These are phyloP conservation scores for Cygnus atratus DNA, from an alignment of 2,113 vertebrate species.

Conservation along the genomic window DNA sequence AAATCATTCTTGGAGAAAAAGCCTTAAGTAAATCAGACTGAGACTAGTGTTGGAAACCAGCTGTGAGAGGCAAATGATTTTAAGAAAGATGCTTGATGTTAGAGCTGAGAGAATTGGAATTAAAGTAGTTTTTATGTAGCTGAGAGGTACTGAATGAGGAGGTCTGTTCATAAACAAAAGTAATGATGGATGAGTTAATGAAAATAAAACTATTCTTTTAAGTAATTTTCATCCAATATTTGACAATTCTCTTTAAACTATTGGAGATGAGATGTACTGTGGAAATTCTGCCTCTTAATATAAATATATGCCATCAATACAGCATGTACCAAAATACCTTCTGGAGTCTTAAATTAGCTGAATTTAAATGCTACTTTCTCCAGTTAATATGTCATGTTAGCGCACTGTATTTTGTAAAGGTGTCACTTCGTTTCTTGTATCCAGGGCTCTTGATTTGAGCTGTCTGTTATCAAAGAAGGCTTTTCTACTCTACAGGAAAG, in stretches of 20 bases:
- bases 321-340: not conserved
- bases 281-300: not conserved
- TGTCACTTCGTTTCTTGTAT: not conserved
- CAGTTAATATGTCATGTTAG: fast-evolving
- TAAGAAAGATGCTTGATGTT: not conserved
- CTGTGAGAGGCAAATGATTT: not conserved
- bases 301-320: not conserved
- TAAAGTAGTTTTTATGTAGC: not conserved
- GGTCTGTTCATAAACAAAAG: not conserved
- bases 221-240: not conserved
- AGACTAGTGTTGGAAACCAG: not conserved
- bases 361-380: not conserved
- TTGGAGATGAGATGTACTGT: not conserved
- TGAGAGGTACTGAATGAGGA: not conserved
- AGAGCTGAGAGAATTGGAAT: not conserved
- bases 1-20: not conserved
- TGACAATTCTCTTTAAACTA: not conserved
- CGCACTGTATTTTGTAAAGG: not conserved
- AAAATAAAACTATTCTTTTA: not conserved
- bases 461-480: not conserved
- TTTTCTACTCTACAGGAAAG: not conserved
- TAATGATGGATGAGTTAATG: not conserved
- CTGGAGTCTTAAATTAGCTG: not conserved
- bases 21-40: not conserved
- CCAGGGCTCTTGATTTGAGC: not conserved